Evolutionary conservation across 23 tunicate species (phyloP), one percentile per base, ranked within the genome.

Genomic region (Halocynthia aurantium): DNA sequence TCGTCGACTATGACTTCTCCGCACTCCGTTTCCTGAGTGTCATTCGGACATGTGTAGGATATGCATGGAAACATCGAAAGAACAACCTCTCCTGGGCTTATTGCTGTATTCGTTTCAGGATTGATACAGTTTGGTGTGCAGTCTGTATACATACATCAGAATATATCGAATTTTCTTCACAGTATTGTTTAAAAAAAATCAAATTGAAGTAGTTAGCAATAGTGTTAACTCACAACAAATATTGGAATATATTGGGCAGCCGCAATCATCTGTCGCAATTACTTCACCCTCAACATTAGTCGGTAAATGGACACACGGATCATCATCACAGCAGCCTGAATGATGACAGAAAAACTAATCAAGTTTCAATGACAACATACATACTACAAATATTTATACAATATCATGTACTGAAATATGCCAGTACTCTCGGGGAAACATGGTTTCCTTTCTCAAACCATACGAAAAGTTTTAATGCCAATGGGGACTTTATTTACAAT

Each of bases 11-110:
- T 15, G 11, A 50, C 55, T 71, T 52, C 54, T 19, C 76, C 76
- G 44, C 76, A 71, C 50, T 71, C 60, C 0, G 61, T 9, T 50
- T 50, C 57, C 2, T 1, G 44, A 31, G 44, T 31, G 10, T 0
- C 76, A n/a, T 6, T 49, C 17, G 56, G 76, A 15, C 76, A 71
- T 6, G 64, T 8, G 58, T 63, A 51, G 7, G 21, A 15, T 13
- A 80, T 55, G 54, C 86, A 83, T n/a, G 72, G 82, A 76, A 75
- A 68, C 50, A 40, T 53, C 53, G 81, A 75, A 13, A 52, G n/a
- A 15, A 76, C 81, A 8, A 63, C 22, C 8, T 65, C 71, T 66
- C 75, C 75, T 8, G 74, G 75, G 10, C 40, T n/a, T 17, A 83
- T 83, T 18, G 57, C 22, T 10, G 52, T 75, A 8, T 55, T 31